Conservation (phyloP, 2,888 invertebrate genomes). For the Thumatha senex region DNA sequence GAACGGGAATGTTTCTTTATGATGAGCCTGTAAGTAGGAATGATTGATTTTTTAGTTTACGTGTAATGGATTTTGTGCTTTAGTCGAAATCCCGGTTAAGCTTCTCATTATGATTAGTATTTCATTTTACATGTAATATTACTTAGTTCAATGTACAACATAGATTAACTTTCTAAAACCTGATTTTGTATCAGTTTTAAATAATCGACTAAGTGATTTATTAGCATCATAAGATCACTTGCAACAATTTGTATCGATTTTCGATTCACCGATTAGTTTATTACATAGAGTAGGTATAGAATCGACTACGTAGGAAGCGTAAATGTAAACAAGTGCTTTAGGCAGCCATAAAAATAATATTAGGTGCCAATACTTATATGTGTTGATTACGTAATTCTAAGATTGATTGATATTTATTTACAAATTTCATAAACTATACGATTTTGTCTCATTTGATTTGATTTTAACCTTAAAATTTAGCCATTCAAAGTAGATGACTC, state of each 20-base stretch:
- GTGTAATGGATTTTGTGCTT: conserved; percentile 26
- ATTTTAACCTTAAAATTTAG: neutral
- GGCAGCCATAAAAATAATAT: conserved; percentile 35
- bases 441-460: conserved; percentile 16
- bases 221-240: conserved; percentile 23
- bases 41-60: conserved; percentile 39
- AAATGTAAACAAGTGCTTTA: conserved; percentile 37
- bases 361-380: conserved; percentile 36
- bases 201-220: conserved; percentile 25
- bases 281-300: conserved; percentile 19
- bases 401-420: conserved; percentile 37
- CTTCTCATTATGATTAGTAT: conserved; percentile 19
- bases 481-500: conserved; percentile 4
- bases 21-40: conserved; percentile 35
- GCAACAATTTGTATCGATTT: conserved; percentile 31
- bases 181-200: conserved; percentile 27
- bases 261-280: conserved; percentile 28
- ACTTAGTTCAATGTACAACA: conserved; percentile 17
- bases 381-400: conserved; percentile 34
- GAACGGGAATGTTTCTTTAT: conserved; percentile 53
- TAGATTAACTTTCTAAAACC: conserved; percentile 27
- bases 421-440: conserved; percentile 7
- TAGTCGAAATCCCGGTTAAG: conserved; percentile 20
- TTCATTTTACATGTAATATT: conserved; percentile 20
- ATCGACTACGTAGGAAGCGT: conserved; percentile 31